A percentile compares a stretch with the other conserved stretches of the same genome.
phyloP scores from a whole-genome alignment of 2,797 vertebrate species.

The Smutsia gigantea region DNA sequence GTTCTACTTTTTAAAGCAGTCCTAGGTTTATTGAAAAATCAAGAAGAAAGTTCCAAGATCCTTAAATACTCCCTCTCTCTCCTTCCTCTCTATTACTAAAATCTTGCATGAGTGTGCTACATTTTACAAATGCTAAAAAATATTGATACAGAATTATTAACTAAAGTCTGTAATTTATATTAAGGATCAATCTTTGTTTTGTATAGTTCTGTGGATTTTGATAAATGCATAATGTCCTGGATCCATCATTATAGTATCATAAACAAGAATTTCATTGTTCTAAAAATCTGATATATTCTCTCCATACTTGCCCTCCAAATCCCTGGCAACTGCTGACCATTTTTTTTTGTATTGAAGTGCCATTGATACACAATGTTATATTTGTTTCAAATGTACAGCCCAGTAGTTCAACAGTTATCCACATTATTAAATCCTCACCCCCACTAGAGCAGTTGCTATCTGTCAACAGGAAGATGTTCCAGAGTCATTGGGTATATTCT shows the following conservation, averaged over 20 bases:
- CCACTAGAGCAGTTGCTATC: too few relatives aligned
- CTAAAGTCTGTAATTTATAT: not conserved
- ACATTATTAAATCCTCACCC: too few relatives aligned
- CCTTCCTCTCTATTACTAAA: not conserved
- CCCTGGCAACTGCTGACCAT: not conserved
- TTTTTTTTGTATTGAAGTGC: too few relatives aligned
- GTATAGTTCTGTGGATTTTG: not conserved
- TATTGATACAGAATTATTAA: not conserved
- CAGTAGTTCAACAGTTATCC: too few relatives aligned
- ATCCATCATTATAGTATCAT: not conserved
- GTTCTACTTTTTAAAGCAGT: too few relatives aligned
- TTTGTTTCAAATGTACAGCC: too few relatives aligned
- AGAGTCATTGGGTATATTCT: too few relatives aligned
- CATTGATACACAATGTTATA: too few relatives aligned
- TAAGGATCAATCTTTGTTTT: not conserved
- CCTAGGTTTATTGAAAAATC: too few relatives aligned
- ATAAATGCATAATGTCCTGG: not conserved
- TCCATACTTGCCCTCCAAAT: not conserved
- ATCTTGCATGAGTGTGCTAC: not conserved
- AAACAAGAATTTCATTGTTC: not conserved
- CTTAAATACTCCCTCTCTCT: too few relatives aligned
- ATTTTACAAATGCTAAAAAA: not conserved
- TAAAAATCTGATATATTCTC: not conserved
- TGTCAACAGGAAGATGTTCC: too few relatives aligned
- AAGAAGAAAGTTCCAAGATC: too few relatives aligned